Evolutionary conservation across 2,888 invertebrate species (phyloP).

Genomic region (Sympetrum striolatum): DNA sequence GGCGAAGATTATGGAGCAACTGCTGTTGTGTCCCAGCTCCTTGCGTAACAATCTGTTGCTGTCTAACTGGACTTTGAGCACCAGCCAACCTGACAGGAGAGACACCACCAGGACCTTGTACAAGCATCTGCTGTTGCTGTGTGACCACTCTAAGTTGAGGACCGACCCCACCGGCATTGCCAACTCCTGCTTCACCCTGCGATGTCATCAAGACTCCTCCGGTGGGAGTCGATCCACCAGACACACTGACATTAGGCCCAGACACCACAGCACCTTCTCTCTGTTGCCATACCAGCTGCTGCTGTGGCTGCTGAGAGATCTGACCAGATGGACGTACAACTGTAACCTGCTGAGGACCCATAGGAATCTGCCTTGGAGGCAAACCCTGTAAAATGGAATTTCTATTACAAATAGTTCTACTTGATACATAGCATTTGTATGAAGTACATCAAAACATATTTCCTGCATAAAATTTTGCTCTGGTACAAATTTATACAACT

Average conservation of each 20-base stretch:
- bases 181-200: background rate
- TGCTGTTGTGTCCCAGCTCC: slow-evolving; percentile 49
- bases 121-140: slow-evolving; percentile 36
- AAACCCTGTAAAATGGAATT: background rate
- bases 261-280: slow-evolving; percentile 25
- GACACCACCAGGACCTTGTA: background rate
- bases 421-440: too few relatives aligned
- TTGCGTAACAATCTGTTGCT: slow-evolving; percentile 51
- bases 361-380: background rate
- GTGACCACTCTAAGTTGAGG: slow-evolving; percentile 18
- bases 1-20: slow-evolving; percentile 49
- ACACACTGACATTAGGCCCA: background rate
- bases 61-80: slow-evolving; percentile 49
- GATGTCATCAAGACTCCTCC: background rate
- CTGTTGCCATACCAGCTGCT: slow-evolving; percentile 46
- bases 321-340: slow-evolving; percentile 28
- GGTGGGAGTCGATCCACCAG: background rate
- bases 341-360: slow-evolving; percentile 46
- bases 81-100: slow-evolving; percentile 18
- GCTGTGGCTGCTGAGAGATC: slow-evolving; percentile 47
- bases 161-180: background rate
- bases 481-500: too few relatives aligned
- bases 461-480: too few relatives aligned
- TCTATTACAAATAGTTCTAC: background rate
- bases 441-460: too few relatives aligned